A percentile compares a stretch with the other conserved stretches of the same genome.
Conservation (phyloP, 2,888 invertebrate species). For the Lysandra coridon region DNA sequence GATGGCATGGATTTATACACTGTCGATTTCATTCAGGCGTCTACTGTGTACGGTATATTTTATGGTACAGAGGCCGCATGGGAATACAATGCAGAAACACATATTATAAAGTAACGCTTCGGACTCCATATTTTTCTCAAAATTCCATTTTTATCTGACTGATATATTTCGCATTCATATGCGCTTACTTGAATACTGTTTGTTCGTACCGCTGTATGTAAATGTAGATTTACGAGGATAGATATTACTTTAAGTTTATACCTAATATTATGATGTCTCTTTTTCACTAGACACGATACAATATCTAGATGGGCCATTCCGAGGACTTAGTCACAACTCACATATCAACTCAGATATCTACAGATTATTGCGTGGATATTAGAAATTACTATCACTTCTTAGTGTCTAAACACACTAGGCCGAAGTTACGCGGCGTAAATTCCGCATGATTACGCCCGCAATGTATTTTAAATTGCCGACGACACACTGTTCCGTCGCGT, state of each 20-base stretch:
- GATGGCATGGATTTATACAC: constrained; percentile 50
- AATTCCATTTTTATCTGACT: constrained; percentile 61
- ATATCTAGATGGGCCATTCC: neutral
- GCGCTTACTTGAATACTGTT: constrained; percentile 25
- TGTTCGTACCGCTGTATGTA: neutral
- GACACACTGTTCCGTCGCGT: too few species aligned
- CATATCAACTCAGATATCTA: too few species aligned
- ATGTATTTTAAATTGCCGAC: too few species aligned
- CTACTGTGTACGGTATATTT: constrained; percentile 65
- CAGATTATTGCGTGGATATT: too few species aligned
- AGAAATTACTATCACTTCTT: too few species aligned
- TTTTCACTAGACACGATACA: neutral
- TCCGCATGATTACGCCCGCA: too few species aligned
- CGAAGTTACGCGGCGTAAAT: too few species aligned
- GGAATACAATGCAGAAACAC: constrained; percentile 71
- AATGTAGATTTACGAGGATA: neutral
- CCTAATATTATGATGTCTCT: neutral
- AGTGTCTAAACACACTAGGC: too few species aligned
- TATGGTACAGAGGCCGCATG: constrained; percentile 60
- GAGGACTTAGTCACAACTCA: too few species aligned
- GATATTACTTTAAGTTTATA: neutral
- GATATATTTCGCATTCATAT: constrained; percentile 40
- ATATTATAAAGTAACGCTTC: constrained; percentile 69
- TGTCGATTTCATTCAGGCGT: constrained; percentile 67
- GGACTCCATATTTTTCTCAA: constrained; percentile 65